Conservation (phyloP, 2,888 invertebrate species). For the Nemotelus pantherinus region DNA sequence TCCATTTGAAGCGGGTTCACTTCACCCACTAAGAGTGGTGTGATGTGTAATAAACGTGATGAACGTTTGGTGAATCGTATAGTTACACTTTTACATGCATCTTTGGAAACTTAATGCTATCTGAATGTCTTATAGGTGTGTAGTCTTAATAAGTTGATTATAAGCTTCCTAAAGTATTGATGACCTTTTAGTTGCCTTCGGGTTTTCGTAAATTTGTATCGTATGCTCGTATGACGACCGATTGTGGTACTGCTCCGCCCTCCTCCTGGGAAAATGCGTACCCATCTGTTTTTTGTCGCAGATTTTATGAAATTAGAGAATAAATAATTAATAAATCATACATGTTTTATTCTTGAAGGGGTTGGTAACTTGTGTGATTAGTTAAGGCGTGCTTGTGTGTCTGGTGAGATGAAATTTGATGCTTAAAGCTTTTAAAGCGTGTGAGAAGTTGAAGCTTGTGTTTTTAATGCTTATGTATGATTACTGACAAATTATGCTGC, state of each 20-base stretch:
- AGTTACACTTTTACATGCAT: neutral
- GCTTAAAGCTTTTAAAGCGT: too few relatives aligned
- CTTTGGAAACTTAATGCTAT: slow-evolving; percentile 29
- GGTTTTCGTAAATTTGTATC: slow-evolving; percentile 90
- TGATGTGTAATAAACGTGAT: too few relatives aligned
- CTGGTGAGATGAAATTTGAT: slow-evolving; percentile 6
- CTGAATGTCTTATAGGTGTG: slow-evolving; percentile 37
- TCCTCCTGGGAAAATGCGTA: slow-evolving; percentile 99
- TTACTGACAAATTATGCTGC: too few relatives aligned
- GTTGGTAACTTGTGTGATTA: neutral
- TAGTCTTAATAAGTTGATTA: slow-evolving; percentile 37
- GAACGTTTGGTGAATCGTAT: too few relatives aligned
- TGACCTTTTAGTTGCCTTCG: slow-evolving; percentile 67
- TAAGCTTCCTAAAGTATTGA: slow-evolving; percentile 15
- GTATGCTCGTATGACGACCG: slow-evolving; percentile 95
- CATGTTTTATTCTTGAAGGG: neutral
- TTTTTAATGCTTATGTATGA: too few relatives aligned
- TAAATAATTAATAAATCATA: slow-evolving; percentile 7
- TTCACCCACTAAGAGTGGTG: too few relatives aligned
- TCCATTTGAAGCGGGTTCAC: too few relatives aligned
- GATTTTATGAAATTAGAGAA: neutral
- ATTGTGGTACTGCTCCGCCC: slow-evolving; percentile 93
- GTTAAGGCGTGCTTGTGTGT: slow-evolving; percentile 14
- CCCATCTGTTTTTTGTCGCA: slow-evolving; percentile 75
- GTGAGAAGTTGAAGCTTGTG: too few relatives aligned